phyloP scores from a whole-genome alignment of 2,888 invertebrate species.

The Adela reaumurella region DNA sequence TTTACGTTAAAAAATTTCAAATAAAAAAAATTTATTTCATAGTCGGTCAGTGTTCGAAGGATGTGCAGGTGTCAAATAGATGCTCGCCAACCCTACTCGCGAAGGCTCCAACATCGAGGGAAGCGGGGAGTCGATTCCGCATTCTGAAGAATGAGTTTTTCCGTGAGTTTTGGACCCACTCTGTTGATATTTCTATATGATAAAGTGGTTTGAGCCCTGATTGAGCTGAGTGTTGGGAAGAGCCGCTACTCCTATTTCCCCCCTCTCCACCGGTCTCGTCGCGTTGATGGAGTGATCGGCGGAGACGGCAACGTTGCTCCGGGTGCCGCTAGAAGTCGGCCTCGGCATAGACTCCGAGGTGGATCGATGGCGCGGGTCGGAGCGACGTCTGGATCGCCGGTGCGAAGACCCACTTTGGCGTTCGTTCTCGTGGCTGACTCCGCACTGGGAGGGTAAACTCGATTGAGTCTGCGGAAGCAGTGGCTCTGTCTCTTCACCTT shows the following conservation, averaged over 20 bases:
- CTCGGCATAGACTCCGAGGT: slow-evolving; percentile 8
- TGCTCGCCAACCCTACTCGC: no score
- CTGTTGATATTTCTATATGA: no score
- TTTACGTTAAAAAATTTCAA: no score
- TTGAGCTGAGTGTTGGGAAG: slow-evolving; percentile 21
- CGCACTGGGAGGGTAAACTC: neutral
- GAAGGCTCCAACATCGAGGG: no score
- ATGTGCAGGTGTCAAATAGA: no score
- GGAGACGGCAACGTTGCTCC: slow-evolving; percentile 11
- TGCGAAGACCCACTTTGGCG: neutral
- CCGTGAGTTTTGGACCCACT: no score
- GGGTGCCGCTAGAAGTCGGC: slow-evolving; percentile 5
- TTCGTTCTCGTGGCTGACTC: neutral
- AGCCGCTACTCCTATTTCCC: slow-evolving; percentile 35
- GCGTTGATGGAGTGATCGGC: slow-evolving; percentile 44
- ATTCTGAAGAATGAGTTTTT: no score
- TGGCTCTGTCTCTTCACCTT: slow-evolving; percentile 18
- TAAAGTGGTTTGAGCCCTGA: no score
- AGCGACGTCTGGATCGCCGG: neutral
- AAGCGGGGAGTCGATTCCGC: no score
- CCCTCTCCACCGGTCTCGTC: slow-evolving; percentile 12
- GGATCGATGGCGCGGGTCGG: slow-evolving; percentile 5
- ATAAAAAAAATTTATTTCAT: no score
- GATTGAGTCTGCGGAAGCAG: slow-evolving; percentile 12
- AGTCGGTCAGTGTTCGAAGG: no score